Base-by-base conservation (phyloP, 2,797 vertebrate genomes). In the Acanthurus lineatus region DNA sequence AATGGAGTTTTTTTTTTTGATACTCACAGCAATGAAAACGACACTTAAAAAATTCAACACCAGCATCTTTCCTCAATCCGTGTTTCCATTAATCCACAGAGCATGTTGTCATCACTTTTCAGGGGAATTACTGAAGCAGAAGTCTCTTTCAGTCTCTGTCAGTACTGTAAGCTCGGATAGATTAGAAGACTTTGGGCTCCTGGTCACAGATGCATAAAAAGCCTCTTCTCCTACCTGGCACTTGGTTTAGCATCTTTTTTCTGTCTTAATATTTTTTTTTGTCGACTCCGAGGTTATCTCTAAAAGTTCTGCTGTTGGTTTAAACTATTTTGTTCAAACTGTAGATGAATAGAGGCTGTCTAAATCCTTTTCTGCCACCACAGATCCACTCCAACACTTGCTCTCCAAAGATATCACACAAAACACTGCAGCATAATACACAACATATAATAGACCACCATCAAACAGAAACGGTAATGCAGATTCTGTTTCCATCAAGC, bases 81-180 rank as follows among this genome's bases (percentile, higher is more conserved):
- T 52, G 67, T n/a, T 44, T 17, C 45, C 20, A 58, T 48, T 51
- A 65, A 32, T 56, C 44, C 35, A 20, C 28, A 20, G 44, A 17
- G 28, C 2, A 3, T 35, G 40, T 32, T 77, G 59, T 70, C 35
- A 65, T 22, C 32, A 20, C 32, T 58, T 51, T 60, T 53, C 35
- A 67, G 54, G 12, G 48, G 56, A 45, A 76, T 59, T 67, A 12
- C 9, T 45, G 35, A 9, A 32, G 32, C 0, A 42, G 5, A 10
- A 5, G 35, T 51, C 42, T 47, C 20, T 40, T 25, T 42, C 22
- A 5, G 35, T 51, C 42, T 47, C 20, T 40, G n/a, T 42, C 22
- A 52, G 47, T 8, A 3, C 45, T 40, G 28, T 19, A 28, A 48
- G 28, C 42, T 20, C 19, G 28, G 32, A 25, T 3, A 9, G 38